Evolutionary conservation across 2,797 vertebrate species (phyloP), one percentile per base, ranked within the genome.

Genomic region (Siniperca obscura): DNA sequence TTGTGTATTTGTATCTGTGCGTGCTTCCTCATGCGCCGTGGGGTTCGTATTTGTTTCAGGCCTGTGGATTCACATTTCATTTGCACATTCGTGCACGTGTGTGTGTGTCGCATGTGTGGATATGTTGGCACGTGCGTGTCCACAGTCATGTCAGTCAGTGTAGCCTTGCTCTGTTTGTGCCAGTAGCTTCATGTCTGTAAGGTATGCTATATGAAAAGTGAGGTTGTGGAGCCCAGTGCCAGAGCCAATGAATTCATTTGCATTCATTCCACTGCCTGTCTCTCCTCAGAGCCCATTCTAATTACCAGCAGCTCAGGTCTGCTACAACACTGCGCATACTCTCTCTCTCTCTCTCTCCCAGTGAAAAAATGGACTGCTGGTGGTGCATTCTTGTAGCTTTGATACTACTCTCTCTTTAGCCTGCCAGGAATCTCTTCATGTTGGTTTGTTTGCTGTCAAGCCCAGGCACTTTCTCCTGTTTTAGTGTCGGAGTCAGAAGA

Each of bases 191-290:
- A 84, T 92, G 90, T 94, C 92, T 92, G 88, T 80, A 76, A 92
- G 89, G 90, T 89, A 83, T 83, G 78, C 86, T 92, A 88, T 92
- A 93, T 91, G 89, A 93, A 92, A 92, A 87, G 93, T 88, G 90
- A 91, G 92, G 87, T 81, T 91, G 90, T 87, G 89, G 82, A 89
- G 89, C 90, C 88, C 86, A 55, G 74, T 90, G 92, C 87, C 64
- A 52, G 91, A 94, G 93, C 90, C 87, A 91, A 89, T 88, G 94
- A 95, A 95, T 95, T 95, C 89, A 95, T 95, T 95, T 95, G 92
- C 94, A 95, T 95, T 94, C 92, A 95, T 95, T 95, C 86, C 91
- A 87, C 87, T 88, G 92, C 91, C 85, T 93, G 94, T 92, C 91
- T 93, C 92, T 92, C 92, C 93, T 94, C 93, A 89, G 92, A 95